phyloP scores from a whole-genome alignment of 2,113 vertebrate species.

The Brachirus orientalis region DNA sequence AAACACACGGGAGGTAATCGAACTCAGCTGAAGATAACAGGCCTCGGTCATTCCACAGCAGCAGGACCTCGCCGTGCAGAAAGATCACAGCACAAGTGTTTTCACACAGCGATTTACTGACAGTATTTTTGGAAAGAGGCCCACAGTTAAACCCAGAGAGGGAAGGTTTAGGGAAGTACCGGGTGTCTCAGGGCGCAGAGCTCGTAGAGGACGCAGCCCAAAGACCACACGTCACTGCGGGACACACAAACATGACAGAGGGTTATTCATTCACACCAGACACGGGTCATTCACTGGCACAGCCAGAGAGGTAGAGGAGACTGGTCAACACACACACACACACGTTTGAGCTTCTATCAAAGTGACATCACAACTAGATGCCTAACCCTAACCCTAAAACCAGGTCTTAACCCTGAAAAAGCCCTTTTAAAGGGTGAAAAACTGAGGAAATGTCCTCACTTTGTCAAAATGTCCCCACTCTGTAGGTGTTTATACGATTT shows the following conservation, averaged over 20 bases:
- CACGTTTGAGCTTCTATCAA: too few relatives aligned
- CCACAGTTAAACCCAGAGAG: conserved; percentile 1
- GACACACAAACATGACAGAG: conserved; percentile 42
- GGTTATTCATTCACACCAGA: conserved; percentile 49
- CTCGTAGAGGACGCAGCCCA: conserved; percentile 95
- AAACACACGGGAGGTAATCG: conserved; percentile 29
- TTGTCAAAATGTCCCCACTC: too few relatives aligned
- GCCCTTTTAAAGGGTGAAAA: too few relatives aligned
- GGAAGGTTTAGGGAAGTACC: conserved; percentile 67
- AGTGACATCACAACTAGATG: too few relatives aligned
- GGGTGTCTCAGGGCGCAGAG: conserved; percentile 92
- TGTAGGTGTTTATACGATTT: too few relatives aligned
- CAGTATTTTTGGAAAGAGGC: conserved; percentile 17
- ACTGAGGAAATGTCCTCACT: too few relatives aligned
- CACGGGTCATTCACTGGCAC: conserved; percentile 33
- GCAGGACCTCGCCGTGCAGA: conserved; percentile 4
- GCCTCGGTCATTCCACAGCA: conserved; percentile 11
- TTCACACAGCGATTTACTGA: conserved; percentile 8
- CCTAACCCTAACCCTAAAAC: too few relatives aligned
- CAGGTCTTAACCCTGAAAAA: too few relatives aligned
- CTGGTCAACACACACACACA: too few relatives aligned
- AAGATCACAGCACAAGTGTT: too few relatives aligned
- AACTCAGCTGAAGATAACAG: conserved; percentile 20
- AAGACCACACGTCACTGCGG: conserved; percentile 94
- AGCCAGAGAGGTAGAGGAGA: too few relatives aligned